phyloP scores from a whole-genome alignment of 2,888 invertebrate genomes.

The Nipponacmea schrenckii region DNA sequence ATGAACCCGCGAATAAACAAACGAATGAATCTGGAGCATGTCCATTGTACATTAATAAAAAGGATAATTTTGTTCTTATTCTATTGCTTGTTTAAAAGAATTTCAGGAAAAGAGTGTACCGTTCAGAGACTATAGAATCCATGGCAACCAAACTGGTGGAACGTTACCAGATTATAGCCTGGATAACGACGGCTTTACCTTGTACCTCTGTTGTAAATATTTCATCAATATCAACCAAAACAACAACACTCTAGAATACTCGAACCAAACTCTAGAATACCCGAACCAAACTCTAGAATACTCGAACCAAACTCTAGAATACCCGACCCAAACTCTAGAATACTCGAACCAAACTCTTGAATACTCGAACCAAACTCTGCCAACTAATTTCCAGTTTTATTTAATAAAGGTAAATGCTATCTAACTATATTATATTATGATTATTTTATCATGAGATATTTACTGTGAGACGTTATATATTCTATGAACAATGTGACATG shows the following conservation, averaged over 20 bases:
- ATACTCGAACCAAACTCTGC: neutral
- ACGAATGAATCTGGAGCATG: neutral
- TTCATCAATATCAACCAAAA: neutral
- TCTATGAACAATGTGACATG: no score
- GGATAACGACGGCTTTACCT: neutral
- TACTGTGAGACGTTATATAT: no score
- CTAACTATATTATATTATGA: no score
- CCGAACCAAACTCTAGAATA: no score
- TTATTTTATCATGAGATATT: no score
- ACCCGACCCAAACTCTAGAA: no score
- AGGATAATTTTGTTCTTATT: neutral
- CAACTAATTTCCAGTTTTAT: neutral
- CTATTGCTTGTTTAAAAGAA: neutral
- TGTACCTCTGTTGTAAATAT: neutral
- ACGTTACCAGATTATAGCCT: neutral
- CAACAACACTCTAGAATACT: no score
- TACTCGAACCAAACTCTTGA: no score
- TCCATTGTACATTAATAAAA: neutral
- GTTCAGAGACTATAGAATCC: neutral
- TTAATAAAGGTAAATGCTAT: neutral
- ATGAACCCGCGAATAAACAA: neutral
- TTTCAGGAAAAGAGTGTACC: neutral
- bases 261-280: no score
- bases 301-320: no score
- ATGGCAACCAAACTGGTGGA: neutral